These are phyloP conservation scores for Camponotus floridanus DNA, from an alignment of 1,140 invertebrate species.

Conservation along the genomic window DNA sequence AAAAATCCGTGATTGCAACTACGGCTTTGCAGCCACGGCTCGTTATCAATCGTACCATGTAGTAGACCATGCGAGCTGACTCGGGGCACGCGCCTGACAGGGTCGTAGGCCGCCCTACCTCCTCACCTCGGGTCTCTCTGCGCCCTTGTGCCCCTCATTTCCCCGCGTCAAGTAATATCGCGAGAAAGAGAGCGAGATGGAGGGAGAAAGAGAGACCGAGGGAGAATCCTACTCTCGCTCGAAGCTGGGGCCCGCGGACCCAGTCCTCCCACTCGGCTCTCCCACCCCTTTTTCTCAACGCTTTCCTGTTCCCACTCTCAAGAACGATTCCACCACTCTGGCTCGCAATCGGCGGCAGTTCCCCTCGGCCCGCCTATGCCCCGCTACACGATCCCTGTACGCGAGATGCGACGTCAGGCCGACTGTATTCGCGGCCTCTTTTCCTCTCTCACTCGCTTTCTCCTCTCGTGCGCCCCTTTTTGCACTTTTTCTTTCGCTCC, in stretches of 20 bases:
- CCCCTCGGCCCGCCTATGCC: slow-evolving; percentile 71
- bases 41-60: slow-evolving; percentile 74
- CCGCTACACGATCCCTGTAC: slow-evolving; percentile 56
- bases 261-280: slow-evolving; percentile 73
- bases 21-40: slow-evolving; percentile 60
- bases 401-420: slow-evolving; percentile 59
- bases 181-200: slow-evolving; percentile 12
- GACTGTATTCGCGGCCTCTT: slow-evolving; percentile 4
- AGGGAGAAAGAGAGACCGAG: slow-evolving; percentile 30
- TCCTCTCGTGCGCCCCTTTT: slow-evolving; percentile 18
- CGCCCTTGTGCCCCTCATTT: slow-evolving; percentile 43
- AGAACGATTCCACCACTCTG: slow-evolving; percentile 42
- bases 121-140: slow-evolving; percentile 13
- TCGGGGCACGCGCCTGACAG: slow-evolving; percentile 82
- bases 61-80: slow-evolving; percentile 76
- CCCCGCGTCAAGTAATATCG: background rate
- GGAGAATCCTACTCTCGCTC: slow-evolving; percentile 42
- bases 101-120: slow-evolving; percentile 76
- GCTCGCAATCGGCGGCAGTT: slow-evolving; percentile 30
- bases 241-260: slow-evolving; percentile 64
- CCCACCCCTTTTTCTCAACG: slow-evolving; percentile 36
- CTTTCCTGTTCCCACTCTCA: slow-evolving; percentile 53
- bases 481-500: slow-evolving; percentile 64
- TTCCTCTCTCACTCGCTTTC: slow-evolving; percentile 43
- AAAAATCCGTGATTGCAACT: slow-evolving; percentile 60